These are phyloP conservation scores for Papilio glaucus DNA, from an alignment of 1,140 invertebrate species.

Conservation along the genomic window DNA sequence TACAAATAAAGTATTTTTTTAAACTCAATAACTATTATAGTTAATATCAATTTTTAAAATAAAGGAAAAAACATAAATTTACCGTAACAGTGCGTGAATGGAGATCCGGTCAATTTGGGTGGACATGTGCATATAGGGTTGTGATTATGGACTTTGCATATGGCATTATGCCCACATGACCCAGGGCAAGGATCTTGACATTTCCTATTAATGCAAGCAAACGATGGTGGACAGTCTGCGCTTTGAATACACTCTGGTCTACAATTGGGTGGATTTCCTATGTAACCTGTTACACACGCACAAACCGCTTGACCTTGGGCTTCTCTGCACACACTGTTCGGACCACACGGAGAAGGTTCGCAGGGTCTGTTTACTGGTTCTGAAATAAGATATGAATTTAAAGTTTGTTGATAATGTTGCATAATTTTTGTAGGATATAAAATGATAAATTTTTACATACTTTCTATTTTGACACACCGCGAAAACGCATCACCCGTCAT, in stretches of 20 bases:
- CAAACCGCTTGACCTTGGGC: conserved; percentile 87
- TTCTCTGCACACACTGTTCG: conserved; percentile 88
- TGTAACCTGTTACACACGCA: conserved; percentile 86
- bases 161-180: conserved; percentile 88
- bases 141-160: conserved; percentile 89
- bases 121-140: conserved; percentile 90
- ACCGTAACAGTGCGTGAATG: conserved; percentile 87
- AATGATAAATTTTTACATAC: conserved; percentile 52
- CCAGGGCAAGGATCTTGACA: conserved; percentile 90
- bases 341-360: conserved; percentile 89
- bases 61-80: conserved; percentile 61
- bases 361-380: conserved; percentile 82
- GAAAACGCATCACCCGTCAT: conserved; percentile 86
- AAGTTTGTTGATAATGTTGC: conserved; percentile 25
- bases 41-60: conserved; percentile 20
- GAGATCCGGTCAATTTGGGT: conserved; percentile 88
- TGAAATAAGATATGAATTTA: conserved; percentile 48
- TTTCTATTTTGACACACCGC: conserved; percentile 76
- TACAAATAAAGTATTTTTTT: neutral
- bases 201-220: conserved; percentile 90
- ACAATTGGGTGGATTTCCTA: conserved; percentile 89
- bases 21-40: no score
- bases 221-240: conserved; percentile 86
- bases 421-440: no score
- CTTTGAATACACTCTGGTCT: conserved; percentile 90